phyloP scores from a whole-genome alignment of 2,113 vertebrate genomes.

The Halichoerus grypus region DNA sequence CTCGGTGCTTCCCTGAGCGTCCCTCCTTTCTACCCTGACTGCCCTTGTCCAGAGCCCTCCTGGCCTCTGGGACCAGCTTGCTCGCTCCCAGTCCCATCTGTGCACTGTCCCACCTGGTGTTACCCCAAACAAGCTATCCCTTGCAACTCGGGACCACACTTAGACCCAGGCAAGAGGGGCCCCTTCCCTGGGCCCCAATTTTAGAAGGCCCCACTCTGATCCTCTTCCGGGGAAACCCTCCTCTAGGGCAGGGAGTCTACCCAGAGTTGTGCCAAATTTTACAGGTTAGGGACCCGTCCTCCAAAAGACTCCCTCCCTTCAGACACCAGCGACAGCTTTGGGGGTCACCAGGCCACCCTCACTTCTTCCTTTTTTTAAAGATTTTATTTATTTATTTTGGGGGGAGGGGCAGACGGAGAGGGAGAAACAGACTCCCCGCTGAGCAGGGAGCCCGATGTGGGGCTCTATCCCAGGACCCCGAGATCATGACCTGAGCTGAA shows the following conservation, averaged over 20 bases:
- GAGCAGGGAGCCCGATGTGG: too few relatives aligned
- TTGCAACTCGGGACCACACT: background rate
- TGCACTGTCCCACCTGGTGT: background rate
- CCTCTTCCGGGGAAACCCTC: background rate
- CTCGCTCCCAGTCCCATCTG: background rate
- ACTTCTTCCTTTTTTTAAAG: background rate
- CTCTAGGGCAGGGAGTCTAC: background rate
- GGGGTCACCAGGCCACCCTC: background rate
- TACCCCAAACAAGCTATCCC: background rate
- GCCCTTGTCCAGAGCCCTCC: background rate
- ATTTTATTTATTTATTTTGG: too few relatives aligned
- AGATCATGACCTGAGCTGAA: too few relatives aligned
- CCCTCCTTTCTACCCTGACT: background rate
- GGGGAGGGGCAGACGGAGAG: too few relatives aligned
- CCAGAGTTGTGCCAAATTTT: background rate
- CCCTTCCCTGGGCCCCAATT: background rate
- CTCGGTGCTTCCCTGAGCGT: fast-evolving
- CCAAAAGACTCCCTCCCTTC: too few relatives aligned
- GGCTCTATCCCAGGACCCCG: too few relatives aligned
- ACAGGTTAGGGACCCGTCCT: background rate
- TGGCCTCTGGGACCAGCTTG: background rate
- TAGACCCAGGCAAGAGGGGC: background rate
- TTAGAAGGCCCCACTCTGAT: background rate
- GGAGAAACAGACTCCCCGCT: too few relatives aligned
- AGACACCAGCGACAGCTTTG: background rate